Conservation (phyloP, 2,797 vertebrate species). For the Microctenopoma lineatum region DNA sequence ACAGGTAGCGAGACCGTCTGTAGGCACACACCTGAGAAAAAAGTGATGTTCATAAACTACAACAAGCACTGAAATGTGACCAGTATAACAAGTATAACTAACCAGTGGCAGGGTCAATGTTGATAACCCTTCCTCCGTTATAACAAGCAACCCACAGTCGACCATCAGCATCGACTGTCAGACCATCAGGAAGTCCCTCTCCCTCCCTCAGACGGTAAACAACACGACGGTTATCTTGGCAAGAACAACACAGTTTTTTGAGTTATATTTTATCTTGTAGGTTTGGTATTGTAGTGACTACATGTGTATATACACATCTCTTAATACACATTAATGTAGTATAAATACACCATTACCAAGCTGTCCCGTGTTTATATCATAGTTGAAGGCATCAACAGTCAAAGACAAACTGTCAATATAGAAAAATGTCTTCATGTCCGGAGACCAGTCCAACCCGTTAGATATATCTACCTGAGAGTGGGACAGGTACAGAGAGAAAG, state of each 20-base stretch:
- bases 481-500: constrained; percentile 12
- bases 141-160: constrained; percentile 94
- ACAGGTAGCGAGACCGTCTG: constrained; percentile 89
- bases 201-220: constrained; percentile 88
- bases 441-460: constrained; percentile 94
- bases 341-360: constrained; percentile 78
- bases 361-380: constrained; percentile 85
- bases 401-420: constrained; percentile 93
- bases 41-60: not conserved
- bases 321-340: not conserved
- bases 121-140: constrained; percentile 89
- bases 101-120: constrained; percentile 92
- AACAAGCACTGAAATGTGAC: not conserved
- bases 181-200: constrained; percentile 92
- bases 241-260: constrained; percentile 12
- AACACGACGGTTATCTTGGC: constrained; percentile 87
- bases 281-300: no score
- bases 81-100: constrained; percentile 5
- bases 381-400: constrained; percentile 92
- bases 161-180: constrained; percentile 89
- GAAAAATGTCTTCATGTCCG: constrained; percentile 90
- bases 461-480: constrained; percentile 89
- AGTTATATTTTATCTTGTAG: no score
- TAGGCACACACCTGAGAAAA: constrained; percentile 86
- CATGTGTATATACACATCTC: no score